A percentile compares a stretch with the other conserved stretches of the same genome.
Evolutionary conservation across 2,888 invertebrate species (phyloP).

Genomic region (Yponomeuta cagnagella): DNA sequence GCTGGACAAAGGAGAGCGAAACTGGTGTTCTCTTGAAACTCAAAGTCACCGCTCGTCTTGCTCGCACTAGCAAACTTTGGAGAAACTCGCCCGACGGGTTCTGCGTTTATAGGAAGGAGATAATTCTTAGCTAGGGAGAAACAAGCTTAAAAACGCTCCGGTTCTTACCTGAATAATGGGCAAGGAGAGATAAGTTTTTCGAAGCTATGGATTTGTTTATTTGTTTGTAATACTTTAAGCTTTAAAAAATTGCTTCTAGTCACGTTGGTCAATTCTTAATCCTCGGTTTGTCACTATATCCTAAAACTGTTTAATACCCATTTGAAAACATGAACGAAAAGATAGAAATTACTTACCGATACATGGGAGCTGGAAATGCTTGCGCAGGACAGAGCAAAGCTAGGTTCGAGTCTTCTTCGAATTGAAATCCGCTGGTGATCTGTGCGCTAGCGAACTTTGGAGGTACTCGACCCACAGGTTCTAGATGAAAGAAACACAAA

Average conservation of each 20-base stretch:
- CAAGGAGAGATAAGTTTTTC: background rate
- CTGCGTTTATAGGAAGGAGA: slow-evolving; percentile 77
- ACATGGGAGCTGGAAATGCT: slow-evolving; percentile 81
- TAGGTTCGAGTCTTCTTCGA: slow-evolving; percentile 64
- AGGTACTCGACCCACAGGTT: slow-evolving; percentile 80
- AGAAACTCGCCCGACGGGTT: slow-evolving; percentile 80
- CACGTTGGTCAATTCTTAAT: too few species aligned
- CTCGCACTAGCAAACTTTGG: slow-evolving; percentile 78
- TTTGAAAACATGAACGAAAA: slow-evolving; percentile 21
- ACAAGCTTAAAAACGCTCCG: too few species aligned
- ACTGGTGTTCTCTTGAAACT: slow-evolving; percentile 64
- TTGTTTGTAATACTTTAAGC: too few species aligned
- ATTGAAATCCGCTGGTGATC: slow-evolving; percentile 79
- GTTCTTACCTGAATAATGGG: background rate
- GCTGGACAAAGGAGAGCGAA: slow-evolving; percentile 81
- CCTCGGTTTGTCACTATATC: too few species aligned
- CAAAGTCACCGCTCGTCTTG: slow-evolving; percentile 77
- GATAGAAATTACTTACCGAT: slow-evolving; percentile 79
- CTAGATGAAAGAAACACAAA: slow-evolving; percentile 41
- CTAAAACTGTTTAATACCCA: too few species aligned
- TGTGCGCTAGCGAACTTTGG: slow-evolving; percentile 77
- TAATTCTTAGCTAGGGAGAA: background rate
- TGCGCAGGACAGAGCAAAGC: slow-evolving; percentile 82
- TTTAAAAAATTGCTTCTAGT: too few species aligned
- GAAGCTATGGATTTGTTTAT: too few species aligned